Percentiles rank a stretch among this genome's conserved stretches.
phyloP scores from a whole-genome alignment of 2,888 invertebrate genomes.

The Thysanoteuthis rhombus region DNA sequence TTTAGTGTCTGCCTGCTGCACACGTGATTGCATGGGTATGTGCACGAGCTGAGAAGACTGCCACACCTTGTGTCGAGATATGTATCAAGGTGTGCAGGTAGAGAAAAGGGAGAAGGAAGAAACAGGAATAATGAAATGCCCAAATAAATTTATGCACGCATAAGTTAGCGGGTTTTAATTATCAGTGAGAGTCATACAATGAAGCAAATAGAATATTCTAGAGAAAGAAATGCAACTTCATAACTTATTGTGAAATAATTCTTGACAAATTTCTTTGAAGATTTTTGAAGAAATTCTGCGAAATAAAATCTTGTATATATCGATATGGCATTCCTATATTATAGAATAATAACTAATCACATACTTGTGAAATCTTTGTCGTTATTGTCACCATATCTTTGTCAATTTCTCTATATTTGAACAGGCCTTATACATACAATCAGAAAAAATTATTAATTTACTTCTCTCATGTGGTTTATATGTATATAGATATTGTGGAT shows the following conservation, averaged over 20 bases:
- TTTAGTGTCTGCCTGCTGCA: no score
- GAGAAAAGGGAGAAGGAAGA: no score
- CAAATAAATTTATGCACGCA: not conserved
- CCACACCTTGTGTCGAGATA: no score
- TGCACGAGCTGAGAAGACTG: no score
- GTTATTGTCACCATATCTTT: not conserved
- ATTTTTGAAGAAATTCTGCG: not conserved
- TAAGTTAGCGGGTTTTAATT: not conserved
- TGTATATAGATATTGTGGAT: no score
- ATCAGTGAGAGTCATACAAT: not conserved
- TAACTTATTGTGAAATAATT: not conserved
- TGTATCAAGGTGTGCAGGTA: no score
- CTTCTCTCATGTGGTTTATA: no score
- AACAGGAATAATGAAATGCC: not conserved
- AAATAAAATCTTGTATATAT: not conserved
- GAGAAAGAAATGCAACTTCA: not conserved
- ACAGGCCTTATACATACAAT: not conserved
- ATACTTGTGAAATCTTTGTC: fast-evolving
- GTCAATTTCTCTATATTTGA: not conserved
- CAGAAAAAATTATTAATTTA: not conserved
- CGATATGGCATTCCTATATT: not conserved
- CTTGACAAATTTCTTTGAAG: no score
- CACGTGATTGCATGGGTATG: no score
- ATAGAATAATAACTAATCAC: not conserved
- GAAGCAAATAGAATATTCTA: not conserved